phyloP scores from a whole-genome alignment of 2,797 vertebrate species.

The Helarctos malayanus region DNA sequence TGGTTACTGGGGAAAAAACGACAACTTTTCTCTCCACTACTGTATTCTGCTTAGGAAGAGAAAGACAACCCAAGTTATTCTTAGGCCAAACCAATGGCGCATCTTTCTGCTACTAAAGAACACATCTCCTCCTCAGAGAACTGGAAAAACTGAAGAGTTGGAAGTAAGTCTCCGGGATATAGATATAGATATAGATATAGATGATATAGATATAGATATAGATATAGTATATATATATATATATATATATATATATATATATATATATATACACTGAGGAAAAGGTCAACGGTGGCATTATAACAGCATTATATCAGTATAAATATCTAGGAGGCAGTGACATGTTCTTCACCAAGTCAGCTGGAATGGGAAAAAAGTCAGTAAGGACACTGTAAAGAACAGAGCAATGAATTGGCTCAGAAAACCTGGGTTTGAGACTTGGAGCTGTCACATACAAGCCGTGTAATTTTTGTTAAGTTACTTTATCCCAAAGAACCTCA shows the following conservation, averaged over 20 bases:
- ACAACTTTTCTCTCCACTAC: background rate
- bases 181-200: background rate
- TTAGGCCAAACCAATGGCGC: background rate
- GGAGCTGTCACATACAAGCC: background rate
- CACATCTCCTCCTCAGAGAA: background rate
- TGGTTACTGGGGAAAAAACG: background rate
- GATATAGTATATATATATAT: no score
- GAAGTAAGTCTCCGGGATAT: background rate
- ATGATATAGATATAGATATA: no score
- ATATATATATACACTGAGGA: background rate
- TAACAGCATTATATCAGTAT: background rate
- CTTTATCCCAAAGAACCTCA: background rate
- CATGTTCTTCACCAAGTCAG: background rate
- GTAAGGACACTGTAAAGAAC: background rate
- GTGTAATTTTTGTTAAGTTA: background rate
- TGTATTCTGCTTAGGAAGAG: background rate
- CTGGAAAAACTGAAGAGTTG: background rate
- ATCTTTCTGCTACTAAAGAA: slow-evolving; percentile 22
- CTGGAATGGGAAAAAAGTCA: background rate
- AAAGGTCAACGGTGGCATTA: background rate
- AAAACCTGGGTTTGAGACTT: slow-evolving; percentile 33
- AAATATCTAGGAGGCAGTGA: background rate
- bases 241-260: background rate
- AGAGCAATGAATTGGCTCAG: background rate
- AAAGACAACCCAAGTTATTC: background rate